These are phyloP conservation scores for Tragelaphus eurycerus DNA, from an alignment of 2,797 vertebrate species.

Conservation along the genomic window DNA sequence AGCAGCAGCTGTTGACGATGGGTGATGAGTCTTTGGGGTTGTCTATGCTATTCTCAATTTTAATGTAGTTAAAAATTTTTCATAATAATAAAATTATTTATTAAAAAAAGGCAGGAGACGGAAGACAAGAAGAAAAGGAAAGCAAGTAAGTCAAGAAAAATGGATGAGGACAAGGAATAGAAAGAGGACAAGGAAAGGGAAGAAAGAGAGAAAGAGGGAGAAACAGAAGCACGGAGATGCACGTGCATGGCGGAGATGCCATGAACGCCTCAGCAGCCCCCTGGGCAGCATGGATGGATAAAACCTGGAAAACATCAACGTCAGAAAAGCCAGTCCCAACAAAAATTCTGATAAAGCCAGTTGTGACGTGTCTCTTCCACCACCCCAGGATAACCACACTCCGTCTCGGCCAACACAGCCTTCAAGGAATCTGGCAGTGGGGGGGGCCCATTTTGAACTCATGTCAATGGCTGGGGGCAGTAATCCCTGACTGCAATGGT, in stretches of 20 bases:
- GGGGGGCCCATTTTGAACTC: background rate
- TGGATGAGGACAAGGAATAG: background rate
- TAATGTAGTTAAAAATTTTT: background rate
- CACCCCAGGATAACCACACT: background rate
- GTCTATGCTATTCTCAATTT: background rate
- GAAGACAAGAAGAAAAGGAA: background rate
- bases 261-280: fast-evolving
- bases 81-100: background rate
- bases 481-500: background rate
- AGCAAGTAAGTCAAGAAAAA: background rate
- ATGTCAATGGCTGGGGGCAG: background rate
- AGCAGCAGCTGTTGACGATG: background rate
- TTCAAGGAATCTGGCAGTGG: background rate
- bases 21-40: background rate
- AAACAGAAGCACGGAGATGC: background rate
- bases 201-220: background rate
- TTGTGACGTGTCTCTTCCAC: fast-evolving
- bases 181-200: background rate
- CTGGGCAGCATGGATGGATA: fast-evolving
- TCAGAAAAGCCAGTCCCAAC: background rate
- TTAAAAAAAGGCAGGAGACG: background rate
- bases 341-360: fast-evolving
- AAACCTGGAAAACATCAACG: background rate
- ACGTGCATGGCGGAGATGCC: background rate
- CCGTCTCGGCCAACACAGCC: background rate